These are phyloP conservation scores for Psilopogon haemacephalus DNA, from an alignment of 2,113 vertebrate species.

Conservation along the genomic window DNA sequence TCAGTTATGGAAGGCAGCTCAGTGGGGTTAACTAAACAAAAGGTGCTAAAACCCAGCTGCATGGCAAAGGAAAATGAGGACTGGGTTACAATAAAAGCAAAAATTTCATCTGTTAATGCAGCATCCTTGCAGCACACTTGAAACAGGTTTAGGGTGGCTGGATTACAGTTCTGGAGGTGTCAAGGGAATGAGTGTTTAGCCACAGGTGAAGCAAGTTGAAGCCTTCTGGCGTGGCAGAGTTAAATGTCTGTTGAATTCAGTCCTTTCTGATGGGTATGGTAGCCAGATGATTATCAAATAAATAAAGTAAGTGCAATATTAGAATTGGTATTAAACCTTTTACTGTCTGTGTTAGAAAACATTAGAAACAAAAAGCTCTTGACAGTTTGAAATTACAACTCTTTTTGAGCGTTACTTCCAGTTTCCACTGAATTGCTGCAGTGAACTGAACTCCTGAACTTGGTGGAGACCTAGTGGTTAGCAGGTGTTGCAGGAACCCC, in stretches of 20 bases:
- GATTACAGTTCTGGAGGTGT: background rate
- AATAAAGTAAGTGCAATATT: background rate
- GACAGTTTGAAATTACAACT: background rate
- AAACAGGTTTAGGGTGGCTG: background rate
- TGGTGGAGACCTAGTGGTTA: background rate
- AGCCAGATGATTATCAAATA: background rate
- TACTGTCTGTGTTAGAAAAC: rapidly evolving
- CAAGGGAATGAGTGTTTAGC: background rate
- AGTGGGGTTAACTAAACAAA: background rate
- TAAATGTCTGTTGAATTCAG: background rate
- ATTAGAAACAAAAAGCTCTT: background rate
- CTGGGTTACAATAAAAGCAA: background rate
- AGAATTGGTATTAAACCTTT: background rate
- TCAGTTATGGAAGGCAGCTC: background rate
- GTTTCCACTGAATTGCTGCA: background rate
- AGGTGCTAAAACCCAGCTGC: background rate
- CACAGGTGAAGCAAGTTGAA: background rate
- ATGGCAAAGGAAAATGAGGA: background rate
- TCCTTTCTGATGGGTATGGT: background rate
- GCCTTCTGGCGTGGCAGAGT: background rate
- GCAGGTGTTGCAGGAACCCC: background rate
- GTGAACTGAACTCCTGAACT: background rate
- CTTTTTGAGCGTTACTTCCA: background rate
- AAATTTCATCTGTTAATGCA: background rate
- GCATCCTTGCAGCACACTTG: background rate